phyloP scores from a whole-genome alignment of 1,140 invertebrate genomes.

The Eriosoma lanigerum region DNA sequence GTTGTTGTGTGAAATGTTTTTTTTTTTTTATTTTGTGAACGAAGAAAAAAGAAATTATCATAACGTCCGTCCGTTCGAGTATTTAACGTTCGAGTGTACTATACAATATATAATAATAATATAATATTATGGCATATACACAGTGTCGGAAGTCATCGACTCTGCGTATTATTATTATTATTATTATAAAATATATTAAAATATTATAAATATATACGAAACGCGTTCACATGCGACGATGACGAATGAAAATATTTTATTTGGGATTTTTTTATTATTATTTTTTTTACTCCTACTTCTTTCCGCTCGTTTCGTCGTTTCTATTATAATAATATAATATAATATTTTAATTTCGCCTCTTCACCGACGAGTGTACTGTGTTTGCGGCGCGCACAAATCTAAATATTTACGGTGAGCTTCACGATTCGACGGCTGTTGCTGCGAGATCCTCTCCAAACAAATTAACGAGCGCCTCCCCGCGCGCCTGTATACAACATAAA shows the following conservation, averaged over 20 bases:
- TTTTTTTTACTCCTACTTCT: not conserved
- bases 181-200: not conserved
- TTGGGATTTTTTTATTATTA: not conserved
- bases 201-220: too few species aligned
- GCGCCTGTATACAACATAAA: not conserved
- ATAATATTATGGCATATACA: not conserved
- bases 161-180: constrained; percentile 7
- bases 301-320: not conserved
- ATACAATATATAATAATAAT: too few species aligned
- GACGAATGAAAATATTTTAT: constrained; percentile 19
- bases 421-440: not conserved
- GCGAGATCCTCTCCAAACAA: constrained; percentile 23
- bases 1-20: too few species aligned
- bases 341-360: too few species aligned
- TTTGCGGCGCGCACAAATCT: constrained; percentile 23
- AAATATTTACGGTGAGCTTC: constrained; percentile 41
- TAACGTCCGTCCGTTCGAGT: too few species aligned
- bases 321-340: too few species aligned
- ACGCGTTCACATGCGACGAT: not conserved
- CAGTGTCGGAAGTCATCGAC: not conserved
- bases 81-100: too few species aligned
- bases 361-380: constrained; percentile 4
- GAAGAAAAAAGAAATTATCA: too few species aligned
- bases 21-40: too few species aligned
- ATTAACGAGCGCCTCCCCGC: constrained; percentile 20